phyloP scores from a whole-genome alignment of 1,140 invertebrate genomes.

The Cepaea nemoralis region DNA sequence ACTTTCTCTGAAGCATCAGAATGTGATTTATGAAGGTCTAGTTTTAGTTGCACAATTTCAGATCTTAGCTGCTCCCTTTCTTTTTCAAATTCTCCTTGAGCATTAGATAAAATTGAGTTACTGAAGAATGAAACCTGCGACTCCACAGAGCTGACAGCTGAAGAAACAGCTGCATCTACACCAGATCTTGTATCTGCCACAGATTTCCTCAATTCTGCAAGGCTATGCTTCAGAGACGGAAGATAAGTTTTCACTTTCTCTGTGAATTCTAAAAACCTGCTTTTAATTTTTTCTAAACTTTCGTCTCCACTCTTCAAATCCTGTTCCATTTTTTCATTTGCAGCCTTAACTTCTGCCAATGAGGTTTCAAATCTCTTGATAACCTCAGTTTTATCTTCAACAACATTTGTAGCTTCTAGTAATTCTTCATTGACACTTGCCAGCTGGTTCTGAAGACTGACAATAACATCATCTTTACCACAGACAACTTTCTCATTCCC shows the following conservation, averaged over 20 bases:
- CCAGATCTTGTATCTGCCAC: slow-evolving; percentile 7
- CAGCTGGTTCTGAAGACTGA: background rate
- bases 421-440: background rate
- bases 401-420: background rate
- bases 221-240: slow-evolving; percentile 8
- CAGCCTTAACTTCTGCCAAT: background rate
- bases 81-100: background rate
- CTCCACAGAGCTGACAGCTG: slow-evolving; percentile 18
- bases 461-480: slow-evolving; percentile 19
- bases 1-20: background rate
- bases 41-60: slow-evolving; percentile 22
- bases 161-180: background rate
- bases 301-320: slow-evolving; percentile 13
- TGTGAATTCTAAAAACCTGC: background rate
- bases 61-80: slow-evolving; percentile 8
- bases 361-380: background rate
- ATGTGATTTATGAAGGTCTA: slow-evolving; percentile 52
- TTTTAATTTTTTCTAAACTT: slow-evolving; percentile 1
- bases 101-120: slow-evolving; percentile 8
- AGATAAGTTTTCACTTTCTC: slow-evolving; percentile 1
- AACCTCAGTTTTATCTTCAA: background rate
- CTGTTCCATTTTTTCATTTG: background rate
- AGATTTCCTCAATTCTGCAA: slow-evolving; percentile 19
- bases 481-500: slow-evolving; percentile 41
- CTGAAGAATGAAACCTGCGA: slow-evolving; percentile 21